Evolutionary conservation across 2,113 vertebrate species (phyloP).

Genomic region (Synchiropus splendidus): DNA sequence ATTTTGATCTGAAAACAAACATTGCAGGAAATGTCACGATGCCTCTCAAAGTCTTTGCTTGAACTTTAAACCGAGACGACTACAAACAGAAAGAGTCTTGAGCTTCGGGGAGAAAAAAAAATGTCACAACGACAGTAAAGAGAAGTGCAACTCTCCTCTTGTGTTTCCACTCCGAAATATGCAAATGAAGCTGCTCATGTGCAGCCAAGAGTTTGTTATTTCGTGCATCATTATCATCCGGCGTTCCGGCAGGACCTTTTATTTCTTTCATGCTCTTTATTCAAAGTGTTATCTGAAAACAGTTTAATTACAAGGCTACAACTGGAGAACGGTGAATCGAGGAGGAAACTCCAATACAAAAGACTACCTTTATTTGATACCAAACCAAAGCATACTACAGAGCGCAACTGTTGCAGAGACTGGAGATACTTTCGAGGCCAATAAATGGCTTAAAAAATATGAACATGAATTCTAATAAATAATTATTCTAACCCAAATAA

Average conservation of each 20-base stretch:
- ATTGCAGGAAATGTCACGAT: too few relatives aligned
- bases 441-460: too few relatives aligned
- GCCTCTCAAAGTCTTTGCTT: too few relatives aligned
- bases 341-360: conserved; percentile 1
- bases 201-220: conserved; percentile 3
- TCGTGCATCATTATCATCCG: conserved; percentile 9
- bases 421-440: conserved; percentile 10
- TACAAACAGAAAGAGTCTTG: too few relatives aligned
- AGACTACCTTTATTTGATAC: too few relatives aligned
- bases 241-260: conserved; percentile 7
- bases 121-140: too few relatives aligned
- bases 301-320: conserved; percentile 16
- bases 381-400: conserved; percentile 1
- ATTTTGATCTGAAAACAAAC: too few relatives aligned
- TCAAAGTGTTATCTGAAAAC: conserved; percentile 11
- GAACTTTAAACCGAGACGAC: too few relatives aligned
- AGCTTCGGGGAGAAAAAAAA: too few relatives aligned
- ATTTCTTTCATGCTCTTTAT: conserved; percentile 11
- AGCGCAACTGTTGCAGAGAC: neutral
- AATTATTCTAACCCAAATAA: too few relatives aligned
- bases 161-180: neutral
- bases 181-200: neutral
- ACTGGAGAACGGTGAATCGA: conserved; percentile 4
- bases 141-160: neutral
- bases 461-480: too few relatives aligned